Evolutionary conservation across 2,113 vertebrate species (phyloP).

Genomic region (Sturnus vulgaris): DNA sequence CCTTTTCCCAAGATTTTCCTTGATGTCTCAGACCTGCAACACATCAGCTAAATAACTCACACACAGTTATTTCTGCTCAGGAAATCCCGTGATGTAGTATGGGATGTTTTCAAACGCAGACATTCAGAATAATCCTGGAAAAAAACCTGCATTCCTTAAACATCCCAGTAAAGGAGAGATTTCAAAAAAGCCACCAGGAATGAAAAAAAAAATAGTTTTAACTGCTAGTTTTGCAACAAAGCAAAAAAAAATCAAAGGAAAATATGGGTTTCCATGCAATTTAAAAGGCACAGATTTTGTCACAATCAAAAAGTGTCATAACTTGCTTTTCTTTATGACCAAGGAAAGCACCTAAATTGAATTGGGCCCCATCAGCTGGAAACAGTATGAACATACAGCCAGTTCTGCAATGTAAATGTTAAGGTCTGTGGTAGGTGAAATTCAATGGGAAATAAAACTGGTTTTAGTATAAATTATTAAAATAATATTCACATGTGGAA

Average conservation of each 20-base stretch:
- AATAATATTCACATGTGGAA: not conserved
- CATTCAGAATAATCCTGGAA: slow-evolving; percentile 29
- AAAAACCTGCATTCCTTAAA: slow-evolving; percentile 9
- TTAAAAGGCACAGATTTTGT: not conserved
- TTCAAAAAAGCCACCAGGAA: not conserved
- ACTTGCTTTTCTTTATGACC: not conserved
- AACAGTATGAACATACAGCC: not conserved
- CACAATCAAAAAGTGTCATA: not conserved
- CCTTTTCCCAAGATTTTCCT: not conserved
- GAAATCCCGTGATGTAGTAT: fast-evolving
- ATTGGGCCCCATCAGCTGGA: not conserved
- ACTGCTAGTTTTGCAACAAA: slow-evolving; percentile 31
- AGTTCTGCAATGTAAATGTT: not conserved
- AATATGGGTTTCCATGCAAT: not conserved
- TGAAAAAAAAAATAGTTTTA: not conserved
- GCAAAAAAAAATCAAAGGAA: not conserved
- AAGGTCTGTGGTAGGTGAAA: not conserved
- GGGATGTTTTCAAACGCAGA: slow-evolving; percentile 41
- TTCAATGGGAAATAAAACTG: not conserved
- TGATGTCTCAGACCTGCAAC: not conserved
- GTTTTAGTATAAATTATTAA: not conserved
- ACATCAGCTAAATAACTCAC: not conserved
- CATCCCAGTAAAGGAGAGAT: not conserved
- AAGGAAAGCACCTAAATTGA: not conserved
- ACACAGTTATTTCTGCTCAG: not conserved